Percentiles rank a stretch among this genome's conserved stretches.
Conservation (phyloP, 1,140 invertebrate genomes). For the Kradibia gibbosae region DNA sequence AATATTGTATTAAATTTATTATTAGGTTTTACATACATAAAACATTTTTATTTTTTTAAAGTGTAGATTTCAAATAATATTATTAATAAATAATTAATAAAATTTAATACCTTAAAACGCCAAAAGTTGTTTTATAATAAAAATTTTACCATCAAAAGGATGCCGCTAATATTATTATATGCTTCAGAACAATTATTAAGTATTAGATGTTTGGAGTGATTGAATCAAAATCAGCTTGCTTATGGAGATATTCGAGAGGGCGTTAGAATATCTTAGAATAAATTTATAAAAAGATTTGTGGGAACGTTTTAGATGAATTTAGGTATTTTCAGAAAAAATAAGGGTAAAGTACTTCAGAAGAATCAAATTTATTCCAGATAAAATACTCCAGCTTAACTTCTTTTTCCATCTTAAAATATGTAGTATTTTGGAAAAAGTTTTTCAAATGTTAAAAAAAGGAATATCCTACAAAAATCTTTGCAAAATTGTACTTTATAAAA, state of each 20-base stretch:
- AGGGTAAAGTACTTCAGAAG: neutral
- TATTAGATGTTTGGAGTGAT: no score
- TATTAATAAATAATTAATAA: no score
- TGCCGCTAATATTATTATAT: no score
- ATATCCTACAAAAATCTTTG: neutral
- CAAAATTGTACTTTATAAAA: neutral
- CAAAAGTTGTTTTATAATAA: no score
- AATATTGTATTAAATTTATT: no score
- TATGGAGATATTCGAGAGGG: neutral
- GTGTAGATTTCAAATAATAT: no score
- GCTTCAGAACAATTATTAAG: no score
- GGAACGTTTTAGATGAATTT: neutral
- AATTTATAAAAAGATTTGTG: neutral
- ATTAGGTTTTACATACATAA: no score
- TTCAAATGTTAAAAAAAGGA: neutral
- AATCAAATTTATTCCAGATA: neutral
- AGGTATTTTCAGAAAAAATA: neutral
- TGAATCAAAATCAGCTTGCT: no score
- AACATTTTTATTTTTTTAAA: no score
- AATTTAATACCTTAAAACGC: no score
- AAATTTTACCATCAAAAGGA: no score
- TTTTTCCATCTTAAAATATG: neutral
- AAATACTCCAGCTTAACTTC: neutral
- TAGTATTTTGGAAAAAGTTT: neutral
- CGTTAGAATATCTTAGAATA: neutral